Conservation (phyloP, 2,113 vertebrate species). For the Brienomyrus brachyistius region DNA sequence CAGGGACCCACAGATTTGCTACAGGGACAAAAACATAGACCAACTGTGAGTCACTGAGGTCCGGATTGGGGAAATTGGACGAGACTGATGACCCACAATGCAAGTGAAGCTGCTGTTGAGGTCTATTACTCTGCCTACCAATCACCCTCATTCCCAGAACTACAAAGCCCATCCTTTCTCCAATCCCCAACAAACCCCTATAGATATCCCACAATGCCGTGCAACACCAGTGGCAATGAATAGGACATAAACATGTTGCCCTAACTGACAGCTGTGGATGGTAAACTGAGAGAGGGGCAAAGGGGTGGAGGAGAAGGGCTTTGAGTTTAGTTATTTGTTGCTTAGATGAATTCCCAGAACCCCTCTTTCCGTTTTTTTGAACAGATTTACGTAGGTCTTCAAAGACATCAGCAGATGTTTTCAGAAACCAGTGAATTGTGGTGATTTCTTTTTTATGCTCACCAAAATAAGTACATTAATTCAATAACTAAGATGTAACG, state of each 20-base stretch:
- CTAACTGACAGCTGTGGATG: constrained; percentile 54
- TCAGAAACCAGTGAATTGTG: constrained; percentile 47
- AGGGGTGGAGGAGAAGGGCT: constrained; percentile 35
- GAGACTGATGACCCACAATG: background rate
- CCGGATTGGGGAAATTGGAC: background rate
- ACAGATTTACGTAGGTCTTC: constrained; percentile 42
- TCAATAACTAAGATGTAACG: constrained; percentile 27
- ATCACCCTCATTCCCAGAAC: background rate
- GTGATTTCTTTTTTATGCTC: constrained; percentile 44
- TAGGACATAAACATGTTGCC: constrained; percentile 49
- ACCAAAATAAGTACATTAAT: constrained; percentile 49
- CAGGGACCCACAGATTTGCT: too few species aligned
- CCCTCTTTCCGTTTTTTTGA: constrained; percentile 30
- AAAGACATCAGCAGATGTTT: constrained; percentile 50
- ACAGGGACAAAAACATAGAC: too few species aligned
- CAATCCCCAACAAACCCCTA: background rate
- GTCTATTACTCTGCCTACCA: background rate
- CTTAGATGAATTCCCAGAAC: constrained; percentile 49
- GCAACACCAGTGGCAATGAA: constrained; percentile 56
- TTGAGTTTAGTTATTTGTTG: constrained; percentile 50
- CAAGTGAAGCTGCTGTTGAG: background rate
- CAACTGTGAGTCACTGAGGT: too few species aligned
- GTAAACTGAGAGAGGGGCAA: constrained; percentile 38
- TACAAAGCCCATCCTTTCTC: background rate
- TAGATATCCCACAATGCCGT: constrained; percentile 50